A percentile compares a stretch with the other conserved stretches of the same genome.
These are phyloP conservation scores for Tenthredo distinguenda DNA, from an alignment of 2,888 invertebrate genomes.

Conservation along the genomic window DNA sequence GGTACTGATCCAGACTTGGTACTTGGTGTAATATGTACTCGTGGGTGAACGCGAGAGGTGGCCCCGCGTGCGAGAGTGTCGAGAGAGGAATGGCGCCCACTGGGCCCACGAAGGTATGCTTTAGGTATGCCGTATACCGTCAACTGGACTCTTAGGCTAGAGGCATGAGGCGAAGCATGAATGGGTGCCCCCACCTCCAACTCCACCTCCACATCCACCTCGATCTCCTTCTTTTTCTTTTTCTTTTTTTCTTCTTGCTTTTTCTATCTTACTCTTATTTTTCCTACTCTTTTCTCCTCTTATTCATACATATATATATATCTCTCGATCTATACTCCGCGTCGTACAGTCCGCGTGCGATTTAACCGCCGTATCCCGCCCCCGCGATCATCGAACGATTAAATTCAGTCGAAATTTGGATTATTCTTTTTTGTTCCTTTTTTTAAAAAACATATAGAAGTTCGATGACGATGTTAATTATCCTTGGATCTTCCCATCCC, in stretches of 20 bases:
- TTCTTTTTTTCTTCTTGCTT: slow-evolving; percentile 50
- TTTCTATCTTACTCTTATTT: slow-evolving; percentile 1
- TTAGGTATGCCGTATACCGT: slow-evolving; percentile 72
- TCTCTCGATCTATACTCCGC: slow-evolving; percentile 16
- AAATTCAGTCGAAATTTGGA: not conserved
- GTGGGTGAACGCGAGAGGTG: slow-evolving; percentile 57
- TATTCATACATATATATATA: slow-evolving; percentile 41
- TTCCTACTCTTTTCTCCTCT: slow-evolving; percentile 45
- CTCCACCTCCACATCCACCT: slow-evolving; percentile 45
- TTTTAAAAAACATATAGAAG: no score
- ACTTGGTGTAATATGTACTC: slow-evolving; percentile 56
- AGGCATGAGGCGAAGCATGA: slow-evolving; percentile 76
- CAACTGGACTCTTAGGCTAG: slow-evolving; percentile 75
- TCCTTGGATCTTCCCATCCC: no score
- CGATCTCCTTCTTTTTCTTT: slow-evolving; percentile 50
- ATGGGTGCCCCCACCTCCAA: slow-evolving; percentile 71
- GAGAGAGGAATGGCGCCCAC: slow-evolving; percentile 71
- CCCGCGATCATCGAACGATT: slow-evolving; percentile 11
- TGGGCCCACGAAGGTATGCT: slow-evolving; percentile 74
- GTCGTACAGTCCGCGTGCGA: not conserved
- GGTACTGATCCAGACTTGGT: no score
- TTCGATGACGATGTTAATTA: no score
- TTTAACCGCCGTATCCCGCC: not conserved
- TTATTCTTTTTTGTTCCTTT: not conserved
- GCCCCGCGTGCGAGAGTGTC: slow-evolving; percentile 66